Base-by-base conservation (phyloP, 2,888 invertebrate genomes). In the Fissipunctia ypsillon region DNA sequence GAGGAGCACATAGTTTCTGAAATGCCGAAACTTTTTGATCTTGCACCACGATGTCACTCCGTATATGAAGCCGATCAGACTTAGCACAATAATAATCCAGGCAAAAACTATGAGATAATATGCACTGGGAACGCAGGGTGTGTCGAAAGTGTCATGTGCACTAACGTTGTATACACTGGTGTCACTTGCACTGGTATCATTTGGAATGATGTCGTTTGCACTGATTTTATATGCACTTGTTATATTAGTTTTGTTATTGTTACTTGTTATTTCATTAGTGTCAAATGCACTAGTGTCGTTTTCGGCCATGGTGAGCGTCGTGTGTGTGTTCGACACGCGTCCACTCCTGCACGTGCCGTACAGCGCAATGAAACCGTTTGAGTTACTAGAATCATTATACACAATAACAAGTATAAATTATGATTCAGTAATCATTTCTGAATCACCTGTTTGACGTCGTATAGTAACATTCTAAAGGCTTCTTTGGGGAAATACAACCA, bases 1-100 rank as follows among this genome's bases (percentile, higher is more conserved):
- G 31, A 75, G 28, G 6, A 81, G 81, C 25, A 78, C 81, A 63
- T 78, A 78, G 50, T 78, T 78, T 61, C 77, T 66, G 28, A 80
- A 78, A 50, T 80, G 41, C 12, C 56, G 25, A 12, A 67, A 78
- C 61, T 81, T 78, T 25, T 78, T 78, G 25, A 78, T 52, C 1
- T 35, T 12, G 14, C 25, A 63, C 78, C 81, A 78, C 22, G 78
- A 78, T 41, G 56, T 67, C n/a, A 80, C 25, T 16, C 50, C 78
- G 14, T 78, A 78, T 19, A 59, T n/a, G 1, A 78, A 52, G 3
- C 56, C 78, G 22, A 22, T 5, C 6, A 70, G 12, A 14, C 82
- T 79, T 12, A 82, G 19, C 22, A 57, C 57, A 22, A 79, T 0
- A n/a, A 79, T 68, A 28, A 80, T 67, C 31, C 74, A 67, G 14